These are phyloP conservation scores for Cryptocheilus praepositus DNA, from an alignment of 2,888 invertebrate genomes.

Conservation along the genomic window DNA sequence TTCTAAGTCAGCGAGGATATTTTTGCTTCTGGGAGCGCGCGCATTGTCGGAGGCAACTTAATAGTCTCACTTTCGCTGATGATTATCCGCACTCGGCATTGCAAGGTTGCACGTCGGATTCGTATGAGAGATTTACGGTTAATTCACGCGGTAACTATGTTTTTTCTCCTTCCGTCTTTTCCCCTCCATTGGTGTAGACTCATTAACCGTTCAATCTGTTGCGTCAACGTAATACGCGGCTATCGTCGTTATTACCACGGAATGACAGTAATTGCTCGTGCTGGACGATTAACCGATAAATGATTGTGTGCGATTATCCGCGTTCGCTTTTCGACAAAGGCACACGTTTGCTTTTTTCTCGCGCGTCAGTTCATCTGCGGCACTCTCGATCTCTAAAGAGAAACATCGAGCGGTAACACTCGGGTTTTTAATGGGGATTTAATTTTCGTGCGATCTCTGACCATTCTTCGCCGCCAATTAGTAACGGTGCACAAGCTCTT, in stretches of 20 bases:
- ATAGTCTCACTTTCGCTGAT: slow-evolving; percentile 25
- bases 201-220: slow-evolving; percentile 17
- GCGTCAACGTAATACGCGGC: slow-evolving; percentile 16
- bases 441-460: no score
- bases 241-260: slow-evolving; percentile 17
- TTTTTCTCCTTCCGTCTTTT: slow-evolving; percentile 7
- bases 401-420: no score
- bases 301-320: neutral
- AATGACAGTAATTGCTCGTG: slow-evolving; percentile 20
- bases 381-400: neutral
- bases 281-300: slow-evolving; percentile 24
- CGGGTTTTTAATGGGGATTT: no score
- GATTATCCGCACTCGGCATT: slow-evolving; percentile 19
- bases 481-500: no score
- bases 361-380: neutral
- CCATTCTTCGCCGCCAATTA: no score
- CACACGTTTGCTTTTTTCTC: neutral
- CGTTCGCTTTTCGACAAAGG: neutral
- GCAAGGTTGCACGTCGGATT: slow-evolving; percentile 31
- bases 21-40: slow-evolving; percentile 4
- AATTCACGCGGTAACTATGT: slow-evolving; percentile 23
- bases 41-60: slow-evolving; percentile 9
- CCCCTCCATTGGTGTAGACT: neutral
- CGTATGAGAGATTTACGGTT: slow-evolving; percentile 25
- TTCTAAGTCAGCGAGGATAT: neutral